Conservation (phyloP, 2,888 invertebrate species). For the Bombylius major region DNA sequence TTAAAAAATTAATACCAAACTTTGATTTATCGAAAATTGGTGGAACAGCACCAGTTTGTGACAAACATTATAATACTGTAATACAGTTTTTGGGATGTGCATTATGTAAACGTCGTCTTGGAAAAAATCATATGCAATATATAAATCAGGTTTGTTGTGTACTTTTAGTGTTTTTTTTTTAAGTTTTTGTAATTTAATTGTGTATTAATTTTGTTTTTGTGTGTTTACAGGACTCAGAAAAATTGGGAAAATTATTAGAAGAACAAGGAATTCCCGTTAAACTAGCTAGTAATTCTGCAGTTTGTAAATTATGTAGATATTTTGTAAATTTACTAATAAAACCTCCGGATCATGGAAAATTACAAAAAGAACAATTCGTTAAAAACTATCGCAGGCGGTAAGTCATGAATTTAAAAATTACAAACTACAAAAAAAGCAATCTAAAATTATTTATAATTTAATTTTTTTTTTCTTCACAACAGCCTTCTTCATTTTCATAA, state of each 20-base stretch:
- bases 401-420: constrained; percentile 13
- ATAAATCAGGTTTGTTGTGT: constrained; percentile 41
- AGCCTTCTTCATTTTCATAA: constrained; percentile 67
- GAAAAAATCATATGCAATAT: constrained; percentile 64
- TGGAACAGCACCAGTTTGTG: constrained; percentile 51
- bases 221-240: constrained; percentile 39
- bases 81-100: constrained; percentile 64
- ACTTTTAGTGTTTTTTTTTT: neutral
- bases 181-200: neutral
- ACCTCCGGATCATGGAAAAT: constrained; percentile 40
- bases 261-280: constrained; percentile 55
- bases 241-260: constrained; percentile 44
- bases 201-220: neutral
- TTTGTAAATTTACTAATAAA: constrained; percentile 61
- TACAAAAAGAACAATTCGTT: constrained; percentile 34
- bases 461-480: neutral
- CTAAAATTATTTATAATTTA: neutral
- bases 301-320: constrained; percentile 71
- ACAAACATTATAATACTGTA: constrained; percentile 54
- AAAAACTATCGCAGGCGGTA: constrained; percentile 51
- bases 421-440: neutral
- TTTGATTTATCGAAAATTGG: constrained; percentile 48
- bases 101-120: constrained; percentile 61
- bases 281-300: constrained; percentile 53
- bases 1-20: constrained; percentile 51